phyloP scores from a whole-genome alignment of 1,140 invertebrate species.

The Ridgeia piscesae region DNA sequence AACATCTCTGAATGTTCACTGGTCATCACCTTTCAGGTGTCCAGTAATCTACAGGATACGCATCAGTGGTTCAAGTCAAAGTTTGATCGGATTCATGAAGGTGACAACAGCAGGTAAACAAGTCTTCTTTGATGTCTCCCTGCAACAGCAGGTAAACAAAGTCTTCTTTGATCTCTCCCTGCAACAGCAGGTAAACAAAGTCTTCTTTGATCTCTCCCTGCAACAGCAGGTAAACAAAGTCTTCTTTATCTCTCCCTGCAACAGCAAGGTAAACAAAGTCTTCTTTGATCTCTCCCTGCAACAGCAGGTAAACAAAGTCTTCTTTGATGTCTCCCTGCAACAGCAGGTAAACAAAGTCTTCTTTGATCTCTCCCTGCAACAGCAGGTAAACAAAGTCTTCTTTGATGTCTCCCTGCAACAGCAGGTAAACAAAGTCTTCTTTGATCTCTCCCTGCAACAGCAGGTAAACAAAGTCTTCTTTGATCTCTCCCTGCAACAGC shows the following conservation, averaged over 20 bases:
- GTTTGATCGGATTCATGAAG: conserved; percentile 50
- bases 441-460: no score
- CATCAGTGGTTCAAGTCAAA: conserved; percentile 53
- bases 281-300: no score
- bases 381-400: no score
- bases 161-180: neutral
- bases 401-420: no score
- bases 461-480: no score
- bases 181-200: neutral
- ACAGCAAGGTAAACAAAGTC: no score
- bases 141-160: neutral
- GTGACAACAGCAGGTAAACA: conserved; percentile 16
- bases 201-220: neutral
- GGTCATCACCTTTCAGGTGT: conserved; percentile 38
- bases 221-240: neutral
- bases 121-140: neutral
- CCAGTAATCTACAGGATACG: conserved; percentile 48
- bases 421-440: no score
- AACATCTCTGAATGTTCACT: conserved; percentile 11
- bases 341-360: no score
- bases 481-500: no score
- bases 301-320: no score
- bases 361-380: no score
- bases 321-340: no score
- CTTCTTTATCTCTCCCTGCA: neutral